Percentiles rank a stretch among this genome's conserved stretches.
Conservation (phyloP, 2,888 invertebrate species). For the Craniophora ligustri region DNA sequence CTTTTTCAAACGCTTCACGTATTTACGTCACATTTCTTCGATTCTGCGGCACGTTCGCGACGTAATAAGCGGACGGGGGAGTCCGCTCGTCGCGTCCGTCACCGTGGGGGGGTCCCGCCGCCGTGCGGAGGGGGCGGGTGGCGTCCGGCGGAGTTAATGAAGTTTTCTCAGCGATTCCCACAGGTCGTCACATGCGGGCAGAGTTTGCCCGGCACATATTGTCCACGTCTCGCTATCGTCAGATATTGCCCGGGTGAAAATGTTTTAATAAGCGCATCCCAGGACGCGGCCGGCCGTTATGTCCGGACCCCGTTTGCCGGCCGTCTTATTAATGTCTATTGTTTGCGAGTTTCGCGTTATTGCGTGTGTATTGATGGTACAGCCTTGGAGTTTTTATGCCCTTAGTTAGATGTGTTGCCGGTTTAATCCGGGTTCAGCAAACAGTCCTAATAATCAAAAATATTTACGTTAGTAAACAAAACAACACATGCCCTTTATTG, state of each 20-base stretch:
- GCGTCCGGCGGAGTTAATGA: conserved; percentile 87
- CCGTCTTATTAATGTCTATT: conserved; percentile 87
- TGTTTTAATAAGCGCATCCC: conserved; percentile 88
- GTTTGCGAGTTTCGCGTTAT: conserved; percentile 86
- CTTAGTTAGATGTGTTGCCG: conserved; percentile 47
- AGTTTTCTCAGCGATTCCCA: conserved; percentile 89
- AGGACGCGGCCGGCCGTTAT: conserved; percentile 70
- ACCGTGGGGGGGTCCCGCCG: conserved; percentile 59
- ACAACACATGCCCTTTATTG: background rate
- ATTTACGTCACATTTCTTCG: conserved; percentile 88
- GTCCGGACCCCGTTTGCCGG: conserved; percentile 71
- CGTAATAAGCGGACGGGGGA: conserved; percentile 85
- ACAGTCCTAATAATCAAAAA: conserved; percentile 13
- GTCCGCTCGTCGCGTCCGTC: conserved; percentile 79
- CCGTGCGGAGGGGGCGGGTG: conserved; percentile 56
- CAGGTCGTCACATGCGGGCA: conserved; percentile 87
- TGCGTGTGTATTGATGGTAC: conserved; percentile 73
- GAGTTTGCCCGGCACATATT: conserved; percentile 86
- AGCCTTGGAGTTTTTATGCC: conserved; percentile 53
- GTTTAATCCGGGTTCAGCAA: conserved; percentile 21
- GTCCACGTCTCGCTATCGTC: conserved; percentile 83
- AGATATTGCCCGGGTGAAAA: conserved; percentile 85
- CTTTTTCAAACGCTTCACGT: conserved; percentile 80
- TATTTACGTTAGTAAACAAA: conserved; percentile 8
- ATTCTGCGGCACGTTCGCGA: conserved; percentile 87